A percentile compares a stretch with the other conserved stretches of the same genome.
Evolutionary conservation across 2,888 invertebrate genomes (phyloP).

Genomic region (Ceraclea dissimilis): DNA sequence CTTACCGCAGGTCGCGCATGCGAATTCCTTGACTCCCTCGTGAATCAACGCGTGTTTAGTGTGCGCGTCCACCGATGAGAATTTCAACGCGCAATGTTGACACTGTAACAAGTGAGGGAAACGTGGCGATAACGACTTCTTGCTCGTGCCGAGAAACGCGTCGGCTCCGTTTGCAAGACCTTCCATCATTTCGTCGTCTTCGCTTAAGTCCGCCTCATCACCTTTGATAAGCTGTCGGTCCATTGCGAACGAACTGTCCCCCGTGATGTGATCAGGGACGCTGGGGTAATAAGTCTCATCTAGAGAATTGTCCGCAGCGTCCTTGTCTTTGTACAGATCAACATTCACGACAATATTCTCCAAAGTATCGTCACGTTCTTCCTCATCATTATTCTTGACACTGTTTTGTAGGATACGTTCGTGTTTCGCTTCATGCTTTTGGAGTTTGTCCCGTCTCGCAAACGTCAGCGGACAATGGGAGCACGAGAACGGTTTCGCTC

Average conservation of each 20-base stretch:
- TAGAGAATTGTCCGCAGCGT: constrained; percentile 26
- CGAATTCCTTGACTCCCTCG: constrained; percentile 49
- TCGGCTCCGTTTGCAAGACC: neutral
- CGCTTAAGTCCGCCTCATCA: constrained; percentile 19
- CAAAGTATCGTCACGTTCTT: constrained; percentile 29
- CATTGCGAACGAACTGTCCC: constrained; percentile 42
- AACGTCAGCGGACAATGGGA: constrained; percentile 59
- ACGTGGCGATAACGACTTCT: neutral
- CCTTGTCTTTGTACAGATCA: constrained; percentile 48
- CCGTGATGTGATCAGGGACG: constrained; percentile 47
- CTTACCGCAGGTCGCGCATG: constrained; percentile 59
- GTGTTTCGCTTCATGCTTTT: constrained; percentile 59
- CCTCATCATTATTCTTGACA: constrained; percentile 32
- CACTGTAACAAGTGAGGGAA: constrained; percentile 29
- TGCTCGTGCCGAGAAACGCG: neutral
- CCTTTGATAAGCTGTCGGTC: constrained; percentile 33
- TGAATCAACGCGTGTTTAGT: constrained; percentile 49
- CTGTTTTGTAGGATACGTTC: constrained; percentile 26
- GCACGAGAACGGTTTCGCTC: constrained; percentile 58
- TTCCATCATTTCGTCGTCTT: neutral
- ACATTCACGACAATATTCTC: constrained; percentile 54
- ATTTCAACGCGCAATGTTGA: constrained; percentile 46
- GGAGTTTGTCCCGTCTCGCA: constrained; percentile 59
- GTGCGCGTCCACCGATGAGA: constrained; percentile 45
- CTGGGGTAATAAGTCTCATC: constrained; percentile 38